These are phyloP conservation scores for Ellobium chinense DNA, from an alignment of 2,888 invertebrate species.

Conservation along the genomic window DNA sequence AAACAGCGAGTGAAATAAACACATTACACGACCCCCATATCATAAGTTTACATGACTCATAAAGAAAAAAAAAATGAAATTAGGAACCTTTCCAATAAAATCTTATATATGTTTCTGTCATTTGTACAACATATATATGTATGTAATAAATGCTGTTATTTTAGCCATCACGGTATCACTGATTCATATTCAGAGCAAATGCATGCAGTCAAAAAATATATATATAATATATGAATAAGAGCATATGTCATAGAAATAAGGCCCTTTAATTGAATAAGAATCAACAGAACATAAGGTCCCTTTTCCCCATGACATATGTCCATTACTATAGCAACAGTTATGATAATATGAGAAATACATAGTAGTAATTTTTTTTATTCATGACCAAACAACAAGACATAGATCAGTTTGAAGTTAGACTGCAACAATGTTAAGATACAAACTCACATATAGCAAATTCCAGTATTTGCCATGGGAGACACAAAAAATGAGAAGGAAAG, in stretches of 20 bases:
- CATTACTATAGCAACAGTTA: too few species aligned
- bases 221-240: not conserved
- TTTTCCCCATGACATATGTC: not conserved
- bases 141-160: not conserved
- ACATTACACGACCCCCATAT: not conserved
- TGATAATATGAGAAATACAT: too few species aligned
- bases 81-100: not conserved
- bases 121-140: not conserved
- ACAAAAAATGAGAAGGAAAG: too few species aligned
- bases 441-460: too few species aligned
- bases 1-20: too few species aligned
- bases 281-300: not conserved
- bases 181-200: not conserved
- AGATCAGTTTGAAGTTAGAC: too few species aligned
- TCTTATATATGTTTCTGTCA: not conserved
- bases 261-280: not conserved
- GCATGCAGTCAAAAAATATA: not conserved
- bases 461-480: too few species aligned
- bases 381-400: too few species aligned
- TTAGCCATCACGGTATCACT: not conserved
- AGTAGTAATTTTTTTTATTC: too few species aligned
- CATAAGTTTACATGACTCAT: not conserved
- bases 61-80: not conserved
- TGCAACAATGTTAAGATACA: too few species aligned
- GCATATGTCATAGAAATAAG: not conserved